Percentiles rank a stretch among this genome's conserved stretches.
These are phyloP conservation scores for Trididemnum miniatum DNA, from an alignment of 23 tunicate genomes.

Conservation along the genomic window DNA sequence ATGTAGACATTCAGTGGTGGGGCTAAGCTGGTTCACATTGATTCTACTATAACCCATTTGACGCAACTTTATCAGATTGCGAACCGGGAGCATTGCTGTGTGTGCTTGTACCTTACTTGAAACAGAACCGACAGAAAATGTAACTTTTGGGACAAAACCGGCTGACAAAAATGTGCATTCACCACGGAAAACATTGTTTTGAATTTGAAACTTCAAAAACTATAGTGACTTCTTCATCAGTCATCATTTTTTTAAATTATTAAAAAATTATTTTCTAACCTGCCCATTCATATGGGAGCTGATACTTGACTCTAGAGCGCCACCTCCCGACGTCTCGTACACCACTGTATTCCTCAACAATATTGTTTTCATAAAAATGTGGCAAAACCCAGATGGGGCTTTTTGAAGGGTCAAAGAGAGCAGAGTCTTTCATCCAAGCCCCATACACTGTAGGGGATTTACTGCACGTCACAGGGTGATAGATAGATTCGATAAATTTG, in stretches of 20 bases:
- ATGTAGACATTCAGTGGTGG: no score
- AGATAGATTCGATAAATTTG: constrained; percentile 42
- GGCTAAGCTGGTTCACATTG: no score
- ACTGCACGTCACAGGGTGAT: constrained; percentile 50
- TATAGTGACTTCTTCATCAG: not conserved
- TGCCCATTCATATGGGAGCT: constrained; percentile 92
- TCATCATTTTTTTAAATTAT: not conserved
- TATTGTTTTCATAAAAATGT: constrained; percentile 70
- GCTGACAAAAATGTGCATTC: no score
- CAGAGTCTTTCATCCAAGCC: constrained; percentile 83
- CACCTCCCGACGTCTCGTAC: constrained; percentile 50
- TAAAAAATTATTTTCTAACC: constrained; percentile 33
- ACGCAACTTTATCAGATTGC: no score
- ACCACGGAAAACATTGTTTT: not conserved
- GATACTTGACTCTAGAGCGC: constrained; percentile 58
- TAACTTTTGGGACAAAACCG: no score
- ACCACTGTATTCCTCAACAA: constrained; percentile 73
- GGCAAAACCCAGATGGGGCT: constrained; percentile 75
- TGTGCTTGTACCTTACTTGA: no score
- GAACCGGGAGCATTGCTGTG: no score
- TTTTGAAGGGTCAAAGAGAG: not conserved
- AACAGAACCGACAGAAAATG: no score
- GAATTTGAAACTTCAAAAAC: not conserved
- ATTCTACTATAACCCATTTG: no score
- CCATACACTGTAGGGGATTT: constrained; percentile 73